A percentile compares a stretch with the other conserved stretches of the same genome.
Evolutionary conservation across 2,888 invertebrate genomes (phyloP).

Genomic region (Cryptocephalus moraei): DNA sequence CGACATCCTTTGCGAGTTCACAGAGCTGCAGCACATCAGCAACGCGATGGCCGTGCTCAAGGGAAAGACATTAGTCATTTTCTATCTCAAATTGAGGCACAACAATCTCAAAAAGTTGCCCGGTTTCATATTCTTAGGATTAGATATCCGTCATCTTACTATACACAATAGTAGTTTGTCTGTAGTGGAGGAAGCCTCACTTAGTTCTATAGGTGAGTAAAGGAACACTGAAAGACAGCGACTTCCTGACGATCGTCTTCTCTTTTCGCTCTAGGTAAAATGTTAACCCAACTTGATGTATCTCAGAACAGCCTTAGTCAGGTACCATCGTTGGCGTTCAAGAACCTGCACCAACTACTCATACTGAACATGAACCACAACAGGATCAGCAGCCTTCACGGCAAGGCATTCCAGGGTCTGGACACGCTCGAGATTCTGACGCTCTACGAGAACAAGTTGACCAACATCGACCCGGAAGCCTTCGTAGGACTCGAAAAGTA

Average conservation of each 20-base stretch:
- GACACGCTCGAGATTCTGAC: conserved; percentile 80
- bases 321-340: conserved; percentile 72
- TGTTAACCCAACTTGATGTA: conserved; percentile 78
- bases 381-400: conserved; percentile 65
- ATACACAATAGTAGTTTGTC: conserved; percentile 83
- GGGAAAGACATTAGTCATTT: conserved; percentile 70
- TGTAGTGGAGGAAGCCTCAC: conserved; percentile 75
- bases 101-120: conserved; percentile 77
- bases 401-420: conserved; percentile 75
- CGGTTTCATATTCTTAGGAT: conserved; percentile 75
- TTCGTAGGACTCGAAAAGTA: conserved; percentile 82
- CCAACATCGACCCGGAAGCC: conserved; percentile 68
- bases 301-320: conserved; percentile 73
- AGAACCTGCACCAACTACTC: conserved; percentile 70
- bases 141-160: conserved; percentile 80
- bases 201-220: conserved; percentile 72
- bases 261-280: conserved; percentile 53
- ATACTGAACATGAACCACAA: conserved; percentile 87
- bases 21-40: conserved; percentile 67
- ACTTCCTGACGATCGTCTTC: too few species aligned
- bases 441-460: conserved; percentile 77
- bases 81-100: conserved; percentile 79
- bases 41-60: conserved; percentile 75
- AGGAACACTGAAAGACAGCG: too few species aligned
- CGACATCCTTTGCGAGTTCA: conserved; percentile 81